phyloP scores from a whole-genome alignment of 2,888 invertebrate genomes.

The Apamea anceps region DNA sequence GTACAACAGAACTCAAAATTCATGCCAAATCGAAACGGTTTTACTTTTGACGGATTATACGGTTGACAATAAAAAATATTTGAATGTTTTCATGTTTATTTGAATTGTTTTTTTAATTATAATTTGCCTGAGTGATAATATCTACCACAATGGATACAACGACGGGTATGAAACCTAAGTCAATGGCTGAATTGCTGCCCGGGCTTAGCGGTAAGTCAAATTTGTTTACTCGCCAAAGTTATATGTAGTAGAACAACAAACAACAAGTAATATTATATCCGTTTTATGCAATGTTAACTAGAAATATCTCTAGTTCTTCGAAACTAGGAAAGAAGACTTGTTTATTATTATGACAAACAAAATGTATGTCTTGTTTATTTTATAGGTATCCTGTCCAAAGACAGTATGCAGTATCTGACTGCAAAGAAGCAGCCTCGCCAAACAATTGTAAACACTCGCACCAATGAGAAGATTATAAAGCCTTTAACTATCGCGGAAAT shows the following conservation, averaged over 20 bases:
- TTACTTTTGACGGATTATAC: slow-evolving; percentile 65
- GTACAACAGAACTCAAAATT: slow-evolving; percentile 30
- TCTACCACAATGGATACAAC: slow-evolving; percentile 74
- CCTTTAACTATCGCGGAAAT: slow-evolving; percentile 83
- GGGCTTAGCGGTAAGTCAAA: slow-evolving; percentile 75
- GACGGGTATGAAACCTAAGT: slow-evolving; percentile 74
- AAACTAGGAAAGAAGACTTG: not conserved
- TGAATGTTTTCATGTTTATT: slow-evolving; percentile 62
- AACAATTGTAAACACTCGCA: slow-evolving; percentile 71
- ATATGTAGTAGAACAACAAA: not conserved
- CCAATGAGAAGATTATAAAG: slow-evolving; percentile 75
- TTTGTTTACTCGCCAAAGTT: slow-evolving; percentile 34
- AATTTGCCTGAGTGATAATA: slow-evolving; percentile 37
- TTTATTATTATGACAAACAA: slow-evolving; percentile 6
- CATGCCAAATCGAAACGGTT: slow-evolving; percentile 44
- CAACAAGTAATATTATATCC: not conserved
- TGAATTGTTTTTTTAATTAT: slow-evolving; percentile 45
- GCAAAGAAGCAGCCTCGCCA: slow-evolving; percentile 76
- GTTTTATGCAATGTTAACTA: not conserved
- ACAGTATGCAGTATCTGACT: slow-evolving; percentile 74
- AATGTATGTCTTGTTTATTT: slow-evolving; percentile 31
- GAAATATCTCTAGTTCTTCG: not conserved
- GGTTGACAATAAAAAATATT: slow-evolving; percentile 63
- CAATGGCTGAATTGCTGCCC: slow-evolving; percentile 82
- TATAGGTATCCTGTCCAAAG: slow-evolving; percentile 79